phyloP scores from a whole-genome alignment of 2,888 invertebrate species.

The Epistrophe eligans region DNA sequence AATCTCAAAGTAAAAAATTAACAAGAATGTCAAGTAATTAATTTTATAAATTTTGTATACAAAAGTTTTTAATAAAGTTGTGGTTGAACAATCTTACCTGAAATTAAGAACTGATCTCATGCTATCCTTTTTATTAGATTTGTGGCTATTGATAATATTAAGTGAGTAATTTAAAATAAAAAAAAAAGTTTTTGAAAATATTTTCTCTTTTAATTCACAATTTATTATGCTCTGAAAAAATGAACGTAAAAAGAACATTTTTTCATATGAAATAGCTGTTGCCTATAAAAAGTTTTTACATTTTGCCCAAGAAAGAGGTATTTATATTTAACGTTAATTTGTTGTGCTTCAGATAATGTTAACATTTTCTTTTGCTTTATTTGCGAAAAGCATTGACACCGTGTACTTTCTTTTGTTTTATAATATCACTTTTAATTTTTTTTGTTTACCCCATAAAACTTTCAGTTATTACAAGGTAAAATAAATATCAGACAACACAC shows the following conservation, averaged over 20 bases:
- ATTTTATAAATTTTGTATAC: no score
- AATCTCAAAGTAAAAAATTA: no score
- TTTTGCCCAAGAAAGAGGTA: slow-evolving; percentile 1
- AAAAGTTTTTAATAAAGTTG: no score
- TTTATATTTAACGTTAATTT: slow-evolving; percentile 2
- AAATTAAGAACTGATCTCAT: slow-evolving; percentile 65
- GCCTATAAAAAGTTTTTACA: slow-evolving; percentile 12
- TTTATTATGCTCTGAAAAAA: not conserved
- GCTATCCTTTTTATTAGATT: slow-evolving; percentile 66
- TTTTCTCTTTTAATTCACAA: not conserved
- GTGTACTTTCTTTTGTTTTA: not conserved
- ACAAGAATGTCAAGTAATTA: no score
- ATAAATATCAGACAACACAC: slow-evolving; percentile 7
- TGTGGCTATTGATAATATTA: slow-evolving; percentile 25
- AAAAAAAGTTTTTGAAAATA: not conserved
- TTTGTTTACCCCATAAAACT: slow-evolving; percentile 1
- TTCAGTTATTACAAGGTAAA: slow-evolving; percentile 15
- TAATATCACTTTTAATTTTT: slow-evolving; percentile 32
- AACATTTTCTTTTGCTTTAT: slow-evolving; percentile 22
- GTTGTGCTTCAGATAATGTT: slow-evolving; percentile 11
- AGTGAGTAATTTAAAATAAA: not conserved
- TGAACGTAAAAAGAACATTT: slow-evolving; percentile 11
- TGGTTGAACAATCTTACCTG: slow-evolving; percentile 26
- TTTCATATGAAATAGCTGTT: slow-evolving; percentile 13
- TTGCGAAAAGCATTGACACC: not conserved